Conservation (phyloP, 2,113 vertebrate genomes). For the Heterochromis multidens region DNA sequence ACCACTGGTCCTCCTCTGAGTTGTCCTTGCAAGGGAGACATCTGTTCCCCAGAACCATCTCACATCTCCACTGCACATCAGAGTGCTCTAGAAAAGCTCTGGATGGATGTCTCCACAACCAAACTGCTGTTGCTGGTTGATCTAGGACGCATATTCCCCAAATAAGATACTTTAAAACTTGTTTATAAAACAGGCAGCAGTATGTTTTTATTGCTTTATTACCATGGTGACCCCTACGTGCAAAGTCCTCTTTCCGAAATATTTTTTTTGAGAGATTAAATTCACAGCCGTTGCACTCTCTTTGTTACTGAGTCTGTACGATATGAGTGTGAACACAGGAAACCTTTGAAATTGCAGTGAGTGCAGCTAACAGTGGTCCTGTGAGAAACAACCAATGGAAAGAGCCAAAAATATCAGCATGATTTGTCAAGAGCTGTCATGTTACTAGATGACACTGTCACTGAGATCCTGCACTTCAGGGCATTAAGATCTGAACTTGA, state of each 20-base stretch:
- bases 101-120: background rate
- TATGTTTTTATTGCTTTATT: constrained; percentile 26
- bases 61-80: background rate
- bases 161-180: background rate
- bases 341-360: constrained; percentile 6
- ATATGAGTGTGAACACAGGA: background rate
- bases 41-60: constrained; percentile 34
- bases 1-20: constrained; percentile 4
- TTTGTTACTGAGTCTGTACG: background rate
- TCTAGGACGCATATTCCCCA: constrained; percentile 9
- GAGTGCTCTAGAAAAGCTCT: constrained; percentile 9
- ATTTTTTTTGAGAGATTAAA: background rate
- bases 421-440: background rate
- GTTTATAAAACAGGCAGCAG: constrained; percentile 19
- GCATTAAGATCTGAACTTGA: background rate
- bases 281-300: background rate
- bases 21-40: constrained; percentile 20
- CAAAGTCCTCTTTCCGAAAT: background rate
- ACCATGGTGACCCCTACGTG: background rate
- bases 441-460: background rate
- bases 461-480: background rate
- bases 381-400: background rate
- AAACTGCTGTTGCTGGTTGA: background rate
- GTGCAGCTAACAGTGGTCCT: background rate
- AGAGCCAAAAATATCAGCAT: constrained; percentile 30